phyloP scores from a whole-genome alignment of 2,888 invertebrate genomes.

The Hyalella azteca region DNA sequence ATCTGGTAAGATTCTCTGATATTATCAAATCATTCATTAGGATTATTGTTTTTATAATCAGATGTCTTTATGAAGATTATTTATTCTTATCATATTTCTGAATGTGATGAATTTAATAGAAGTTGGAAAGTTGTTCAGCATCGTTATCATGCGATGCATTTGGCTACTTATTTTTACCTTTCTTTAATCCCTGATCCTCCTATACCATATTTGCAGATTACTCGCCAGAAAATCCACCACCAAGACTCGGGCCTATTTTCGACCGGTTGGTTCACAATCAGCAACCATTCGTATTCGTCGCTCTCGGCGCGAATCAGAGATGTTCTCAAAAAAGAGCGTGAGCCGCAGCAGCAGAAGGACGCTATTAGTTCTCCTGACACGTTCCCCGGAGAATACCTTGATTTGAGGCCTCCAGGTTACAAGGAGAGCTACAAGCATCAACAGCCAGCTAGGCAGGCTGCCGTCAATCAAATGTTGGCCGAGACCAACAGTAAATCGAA shows the following conservation, averaged over 20 bases:
- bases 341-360: slow-evolving; percentile 16
- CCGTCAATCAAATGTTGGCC: slow-evolving; percentile 18
- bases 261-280: slow-evolving; percentile 36
- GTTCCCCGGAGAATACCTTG: slow-evolving; percentile 21
- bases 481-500: not conserved
- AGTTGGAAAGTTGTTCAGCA: too few relatives aligned
- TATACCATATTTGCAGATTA: not conserved
- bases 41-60: too few relatives aligned
- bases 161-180: too few relatives aligned
- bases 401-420: slow-evolving; percentile 27
- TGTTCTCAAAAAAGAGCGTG: slow-evolving; percentile 22
- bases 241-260: slow-evolving; percentile 15
- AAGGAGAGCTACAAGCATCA: slow-evolving; percentile 20
- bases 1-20: too few relatives aligned
- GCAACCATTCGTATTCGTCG: slow-evolving; percentile 32
- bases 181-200: too few relatives aligned
- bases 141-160: too few relatives aligned
- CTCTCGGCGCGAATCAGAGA: slow-evolving; percentile 3
- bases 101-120: too few relatives aligned
- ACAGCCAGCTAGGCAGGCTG: not conserved
- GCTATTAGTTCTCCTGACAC: slow-evolving; percentile 32
- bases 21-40: too few relatives aligned
- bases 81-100: too few relatives aligned
- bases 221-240: slow-evolving; percentile 35
- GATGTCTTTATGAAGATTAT: too few relatives aligned